Percentiles rank a stretch among this genome's conserved stretches.
phyloP scores from a whole-genome alignment of 2,888 invertebrate species.

The Ormyrus nitidulus region DNA sequence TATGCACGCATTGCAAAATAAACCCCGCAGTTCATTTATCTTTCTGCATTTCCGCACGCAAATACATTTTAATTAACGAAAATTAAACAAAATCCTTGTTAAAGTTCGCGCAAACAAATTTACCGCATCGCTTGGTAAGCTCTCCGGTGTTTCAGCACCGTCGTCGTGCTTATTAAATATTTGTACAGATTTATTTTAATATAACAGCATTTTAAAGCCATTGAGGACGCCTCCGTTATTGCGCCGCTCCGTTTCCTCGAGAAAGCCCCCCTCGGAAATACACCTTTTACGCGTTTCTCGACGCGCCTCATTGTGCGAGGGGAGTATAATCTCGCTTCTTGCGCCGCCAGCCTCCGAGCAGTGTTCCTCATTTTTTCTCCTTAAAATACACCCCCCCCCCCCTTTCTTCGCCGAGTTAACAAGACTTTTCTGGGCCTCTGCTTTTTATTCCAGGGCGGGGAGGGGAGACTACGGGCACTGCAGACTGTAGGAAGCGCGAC shows the following conservation, averaged over 20 bases:
- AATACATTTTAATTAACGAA: no score
- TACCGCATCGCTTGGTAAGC: no score
- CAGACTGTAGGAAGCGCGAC: not conserved
- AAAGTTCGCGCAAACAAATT: no score
- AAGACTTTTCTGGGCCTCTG: constrained; percentile 9
- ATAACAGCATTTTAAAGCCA: not conserved
- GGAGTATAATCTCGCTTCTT: constrained; percentile 20
- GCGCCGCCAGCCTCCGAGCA: not conserved
- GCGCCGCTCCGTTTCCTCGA: no score
- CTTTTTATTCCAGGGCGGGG: constrained; percentile 4
- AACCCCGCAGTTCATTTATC: no score
- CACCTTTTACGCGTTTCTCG: constrained; percentile 32
- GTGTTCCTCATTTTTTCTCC: not conserved
- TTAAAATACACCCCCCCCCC: constrained; percentile 1
- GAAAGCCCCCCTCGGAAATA: not conserved
- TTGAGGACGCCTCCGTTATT: no score
- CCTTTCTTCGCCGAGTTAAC: constrained; percentile 32
- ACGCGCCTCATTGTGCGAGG: constrained; percentile 2
- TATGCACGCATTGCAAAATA: no score
- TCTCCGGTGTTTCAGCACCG: constrained; percentile 7
- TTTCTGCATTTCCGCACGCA: no score
- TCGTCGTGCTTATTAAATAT: not conserved
- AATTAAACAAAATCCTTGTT: no score
- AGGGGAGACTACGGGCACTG: not conserved
- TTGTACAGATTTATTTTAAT: constrained; percentile 16